Evolutionary conservation across 1,140 invertebrate genomes (phyloP).

Genomic region (Myzus persicae): DNA sequence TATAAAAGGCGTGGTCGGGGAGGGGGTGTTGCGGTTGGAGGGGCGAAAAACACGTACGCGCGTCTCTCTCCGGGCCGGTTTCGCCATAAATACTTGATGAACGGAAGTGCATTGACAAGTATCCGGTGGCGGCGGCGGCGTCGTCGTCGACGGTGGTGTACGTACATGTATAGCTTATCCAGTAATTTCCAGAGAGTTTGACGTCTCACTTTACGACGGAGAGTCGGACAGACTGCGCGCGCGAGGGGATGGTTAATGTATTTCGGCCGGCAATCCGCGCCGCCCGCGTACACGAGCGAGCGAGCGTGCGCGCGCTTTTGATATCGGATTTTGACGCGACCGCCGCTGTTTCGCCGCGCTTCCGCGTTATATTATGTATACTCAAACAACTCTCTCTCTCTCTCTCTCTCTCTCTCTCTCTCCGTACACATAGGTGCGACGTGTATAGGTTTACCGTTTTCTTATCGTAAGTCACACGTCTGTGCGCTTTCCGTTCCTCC

Average conservation of each 20-base stretch:
- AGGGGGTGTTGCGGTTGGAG: not conserved
- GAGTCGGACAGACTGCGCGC: not conserved
- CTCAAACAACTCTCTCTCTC: no score
- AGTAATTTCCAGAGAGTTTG: constrained; percentile 20
- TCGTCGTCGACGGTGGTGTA: not conserved
- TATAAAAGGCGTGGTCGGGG: not conserved
- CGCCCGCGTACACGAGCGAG: not conserved
- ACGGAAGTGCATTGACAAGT: constrained; percentile 38
- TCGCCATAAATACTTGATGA: constrained; percentile 36
- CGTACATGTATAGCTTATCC: not conserved
- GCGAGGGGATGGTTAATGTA: constrained; percentile 10
- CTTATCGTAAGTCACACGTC: constrained; percentile 53
- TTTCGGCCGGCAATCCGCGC: not conserved
- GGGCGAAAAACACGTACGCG: constrained; percentile 2
- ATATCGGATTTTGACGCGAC: constrained; percentile 19
- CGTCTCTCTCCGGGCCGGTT: not conserved
- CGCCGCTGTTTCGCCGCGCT: not conserved
- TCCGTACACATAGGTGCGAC: not conserved
- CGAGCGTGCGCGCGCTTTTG: not conserved
- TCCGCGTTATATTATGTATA: not conserved
- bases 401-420: no score
- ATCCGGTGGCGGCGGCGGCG: not conserved
- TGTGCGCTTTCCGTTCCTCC: constrained; percentile 14
- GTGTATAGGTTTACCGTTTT: constrained; percentile 14
- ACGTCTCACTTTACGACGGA: not conserved